phyloP scores from a whole-genome alignment of 2,797 vertebrate genomes.

The Falco columbarius region DNA sequence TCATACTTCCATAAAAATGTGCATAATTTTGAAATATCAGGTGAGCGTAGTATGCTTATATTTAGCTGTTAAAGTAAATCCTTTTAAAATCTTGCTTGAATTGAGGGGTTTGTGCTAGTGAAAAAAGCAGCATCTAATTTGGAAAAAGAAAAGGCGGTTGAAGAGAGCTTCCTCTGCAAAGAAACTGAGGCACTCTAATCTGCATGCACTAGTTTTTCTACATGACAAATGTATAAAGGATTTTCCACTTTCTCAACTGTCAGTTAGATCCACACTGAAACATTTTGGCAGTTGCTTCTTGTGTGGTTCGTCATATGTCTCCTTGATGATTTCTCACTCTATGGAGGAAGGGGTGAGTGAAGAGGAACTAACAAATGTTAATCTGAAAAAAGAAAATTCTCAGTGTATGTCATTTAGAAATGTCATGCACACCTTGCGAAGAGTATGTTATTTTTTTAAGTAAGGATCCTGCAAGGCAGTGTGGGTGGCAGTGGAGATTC shows the following conservation, averaged over 20 bases:
- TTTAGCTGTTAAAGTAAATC: neutral
- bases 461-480: neutral
- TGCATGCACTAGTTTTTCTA: constrained; percentile 42
- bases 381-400: neutral
- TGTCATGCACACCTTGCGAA: constrained; percentile 2
- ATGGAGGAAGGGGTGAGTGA: neutral
- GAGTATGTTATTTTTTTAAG: neutral
- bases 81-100: constrained; percentile 4
- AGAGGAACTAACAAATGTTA: constrained; percentile 54
- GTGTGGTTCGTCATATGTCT: constrained; percentile 39
- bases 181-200: constrained; percentile 49
- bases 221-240: constrained; percentile 18
- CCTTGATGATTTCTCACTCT: constrained; percentile 47
- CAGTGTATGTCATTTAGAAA: neutral
- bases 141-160: constrained; percentile 5
- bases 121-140: neutral
- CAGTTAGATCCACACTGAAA: constrained; percentile 40
- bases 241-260: constrained; percentile 58
- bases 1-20: no score
- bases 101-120: neutral
- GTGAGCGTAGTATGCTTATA: neutral
- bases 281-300: constrained; percentile 56
- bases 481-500: neutral
- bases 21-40: neutral
- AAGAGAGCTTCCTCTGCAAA: neutral